Evolutionary conservation across 1,140 invertebrate genomes (phyloP).

Genomic region (Drosophila suzukii): DNA sequence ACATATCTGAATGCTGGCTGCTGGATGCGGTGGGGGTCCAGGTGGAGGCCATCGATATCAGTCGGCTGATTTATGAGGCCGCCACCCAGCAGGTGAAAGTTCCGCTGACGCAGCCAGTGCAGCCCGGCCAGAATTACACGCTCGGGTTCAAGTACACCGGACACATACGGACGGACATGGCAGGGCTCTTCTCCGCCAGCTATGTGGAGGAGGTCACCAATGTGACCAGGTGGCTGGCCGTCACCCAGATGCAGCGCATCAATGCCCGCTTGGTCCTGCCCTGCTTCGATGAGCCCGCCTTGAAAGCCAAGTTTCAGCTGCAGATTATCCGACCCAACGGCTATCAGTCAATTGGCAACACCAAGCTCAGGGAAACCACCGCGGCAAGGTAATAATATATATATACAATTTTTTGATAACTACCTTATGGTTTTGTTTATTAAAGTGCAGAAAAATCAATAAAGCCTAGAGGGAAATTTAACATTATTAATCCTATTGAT

Average conservation of each 20-base stretch:
- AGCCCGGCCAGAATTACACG: slow-evolving; percentile 18
- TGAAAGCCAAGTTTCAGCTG: slow-evolving; percentile 92
- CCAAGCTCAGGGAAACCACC: slow-evolving; percentile 33
- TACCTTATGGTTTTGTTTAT: background rate
- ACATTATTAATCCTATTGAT: no score
- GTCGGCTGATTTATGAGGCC: slow-evolving; percentile 28
- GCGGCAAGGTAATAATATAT: slow-evolving; percentile 33
- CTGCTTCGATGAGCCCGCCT: slow-evolving; percentile 95
- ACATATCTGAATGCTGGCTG: slow-evolving; percentile 37
- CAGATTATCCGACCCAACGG: slow-evolving; percentile 86
- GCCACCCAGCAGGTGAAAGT: slow-evolving; percentile 62
- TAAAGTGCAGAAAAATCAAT: no score
- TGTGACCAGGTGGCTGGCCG: slow-evolving; percentile 85
- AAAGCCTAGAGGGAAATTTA: no score
- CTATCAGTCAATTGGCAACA: slow-evolving; percentile 86
- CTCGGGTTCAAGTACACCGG: slow-evolving; percentile 84
- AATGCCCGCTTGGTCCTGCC: slow-evolving; percentile 94
- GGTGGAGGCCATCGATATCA: slow-evolving; percentile 31
- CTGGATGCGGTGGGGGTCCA: slow-evolving; percentile 23
- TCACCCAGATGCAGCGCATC: slow-evolving; percentile 93
- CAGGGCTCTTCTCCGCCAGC: slow-evolving; percentile 86
- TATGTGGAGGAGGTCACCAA: slow-evolving; percentile 83
- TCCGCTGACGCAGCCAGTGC: slow-evolving; percentile 27
- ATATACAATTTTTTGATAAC: no score
- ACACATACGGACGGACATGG: slow-evolving; percentile 84